These are phyloP conservation scores for Pseudomyrmex dendroicus DNA, from an alignment of 1,140 invertebrate species.

Conservation along the genomic window DNA sequence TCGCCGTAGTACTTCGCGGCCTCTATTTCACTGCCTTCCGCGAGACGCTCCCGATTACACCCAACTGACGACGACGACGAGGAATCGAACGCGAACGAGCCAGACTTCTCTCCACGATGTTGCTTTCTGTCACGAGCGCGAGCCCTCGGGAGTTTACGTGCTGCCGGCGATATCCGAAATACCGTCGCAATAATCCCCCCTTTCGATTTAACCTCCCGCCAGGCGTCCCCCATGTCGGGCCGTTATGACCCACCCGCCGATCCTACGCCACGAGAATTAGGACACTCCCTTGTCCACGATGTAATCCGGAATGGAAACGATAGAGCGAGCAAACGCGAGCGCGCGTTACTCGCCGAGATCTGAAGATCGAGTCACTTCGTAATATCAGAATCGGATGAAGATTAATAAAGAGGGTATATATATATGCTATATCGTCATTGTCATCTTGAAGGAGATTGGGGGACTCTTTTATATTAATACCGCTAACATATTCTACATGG, in stretches of 20 bases:
- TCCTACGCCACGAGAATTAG: slow-evolving; percentile 42
- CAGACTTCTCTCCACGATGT: neutral
- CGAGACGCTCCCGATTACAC: slow-evolving; percentile 65
- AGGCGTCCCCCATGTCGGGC: slow-evolving; percentile 24
- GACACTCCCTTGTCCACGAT: slow-evolving; percentile 31
- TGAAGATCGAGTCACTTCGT: slow-evolving; percentile 14
- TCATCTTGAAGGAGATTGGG: neutral
- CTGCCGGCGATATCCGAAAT: slow-evolving; percentile 67
- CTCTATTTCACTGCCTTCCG: slow-evolving; percentile 66
- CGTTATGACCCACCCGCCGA: slow-evolving; percentile 50
- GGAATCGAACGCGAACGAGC: slow-evolving; percentile 15
- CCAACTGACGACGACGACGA: slow-evolving; percentile 15
- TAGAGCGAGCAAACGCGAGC: neutral
- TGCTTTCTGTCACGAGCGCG: slow-evolving; percentile 5
- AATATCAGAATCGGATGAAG: neutral
- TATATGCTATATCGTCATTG: neutral
- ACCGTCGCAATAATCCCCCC: slow-evolving; percentile 69
- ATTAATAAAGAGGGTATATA: no score
- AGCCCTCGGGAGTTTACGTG: slow-evolving; percentile 67
- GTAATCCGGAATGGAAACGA: slow-evolving; percentile 40
- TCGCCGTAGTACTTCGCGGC: slow-evolving; percentile 53
- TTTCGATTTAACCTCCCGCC: slow-evolving; percentile 67
- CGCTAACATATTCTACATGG: no score
- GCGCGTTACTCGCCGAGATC: slow-evolving; percentile 2
- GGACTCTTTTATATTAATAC: neutral